Percentiles rank a stretch among this genome's conserved stretches.
Evolutionary conservation across 2,113 vertebrate species (phyloP).

Genomic region (Thinocorus orbignyianus): DNA sequence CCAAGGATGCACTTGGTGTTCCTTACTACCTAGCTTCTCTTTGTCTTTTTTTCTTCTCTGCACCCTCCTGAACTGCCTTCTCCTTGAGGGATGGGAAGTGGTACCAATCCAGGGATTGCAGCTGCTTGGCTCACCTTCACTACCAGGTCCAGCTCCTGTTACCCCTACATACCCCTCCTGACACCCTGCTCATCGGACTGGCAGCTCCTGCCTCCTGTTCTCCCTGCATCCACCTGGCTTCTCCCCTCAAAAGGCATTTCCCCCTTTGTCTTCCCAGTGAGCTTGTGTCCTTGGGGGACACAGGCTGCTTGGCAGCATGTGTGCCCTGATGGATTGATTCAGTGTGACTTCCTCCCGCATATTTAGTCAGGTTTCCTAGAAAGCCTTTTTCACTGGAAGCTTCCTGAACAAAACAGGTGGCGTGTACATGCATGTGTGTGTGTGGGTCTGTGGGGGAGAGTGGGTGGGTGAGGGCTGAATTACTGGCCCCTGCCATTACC

Average conservation of each 20-base stretch:
- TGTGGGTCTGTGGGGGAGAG: background rate
- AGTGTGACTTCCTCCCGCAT: background rate
- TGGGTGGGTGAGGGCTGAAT: background rate
- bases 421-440: rapidly evolving
- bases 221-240: background rate
- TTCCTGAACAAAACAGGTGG: background rate
- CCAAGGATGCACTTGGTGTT: background rate
- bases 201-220: background rate
- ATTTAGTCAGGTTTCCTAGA: constrained; percentile 36
- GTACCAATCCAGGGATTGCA: background rate
- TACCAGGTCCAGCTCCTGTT: rapidly evolving
- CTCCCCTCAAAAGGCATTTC: background rate
- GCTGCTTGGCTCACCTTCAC: background rate
- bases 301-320: rapidly evolving
- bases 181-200: rapidly evolving
- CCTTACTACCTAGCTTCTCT: background rate
- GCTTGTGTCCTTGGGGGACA: rapidly evolving
- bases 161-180: background rate
- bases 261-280: background rate
- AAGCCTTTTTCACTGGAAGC: constrained; percentile 18
- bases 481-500: background rate
- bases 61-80: background rate
- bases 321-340: background rate
- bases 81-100: background rate
- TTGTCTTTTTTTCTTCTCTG: background rate